Conservation (phyloP, 2,888 invertebrate genomes). For the Neria commutata region DNA sequence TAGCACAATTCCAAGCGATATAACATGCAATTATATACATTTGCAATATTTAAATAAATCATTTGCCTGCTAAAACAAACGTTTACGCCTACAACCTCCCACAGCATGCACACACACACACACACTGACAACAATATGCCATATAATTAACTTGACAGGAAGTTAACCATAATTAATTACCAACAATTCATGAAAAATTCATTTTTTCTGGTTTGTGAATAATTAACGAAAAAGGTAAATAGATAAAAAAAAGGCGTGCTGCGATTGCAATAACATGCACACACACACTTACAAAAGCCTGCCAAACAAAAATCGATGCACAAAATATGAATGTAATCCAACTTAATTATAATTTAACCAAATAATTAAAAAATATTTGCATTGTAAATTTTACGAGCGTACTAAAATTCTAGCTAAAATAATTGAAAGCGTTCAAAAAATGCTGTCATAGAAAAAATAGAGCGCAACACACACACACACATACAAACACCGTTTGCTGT, state of each 20-base stretch:
- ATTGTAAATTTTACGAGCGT: slow-evolving; percentile 5
- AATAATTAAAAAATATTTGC: slow-evolving; percentile 18
- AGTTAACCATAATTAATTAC: slow-evolving; percentile 48
- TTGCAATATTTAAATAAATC: not conserved
- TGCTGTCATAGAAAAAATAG: not conserved
- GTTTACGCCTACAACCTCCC: not conserved
- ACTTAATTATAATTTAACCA: slow-evolving; percentile 26
- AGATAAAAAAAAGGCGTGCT: no score
- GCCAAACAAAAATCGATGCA: slow-evolving; percentile 6
- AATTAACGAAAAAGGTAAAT: slow-evolving; percentile 16
- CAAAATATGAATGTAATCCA: slow-evolving; percentile 14
- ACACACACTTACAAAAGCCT: not conserved
- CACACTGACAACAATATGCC: not conserved
- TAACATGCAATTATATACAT: not conserved
- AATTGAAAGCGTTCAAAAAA: not conserved
- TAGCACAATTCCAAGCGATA: no score
- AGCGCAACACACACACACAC: not conserved
- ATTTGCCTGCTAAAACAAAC: not conserved
- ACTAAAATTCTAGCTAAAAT: not conserved
- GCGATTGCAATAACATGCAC: not conserved
- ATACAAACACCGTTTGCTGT: no score
- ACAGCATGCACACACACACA: not conserved
- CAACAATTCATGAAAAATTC: slow-evolving; percentile 28
- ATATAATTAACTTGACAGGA: slow-evolving; percentile 44
- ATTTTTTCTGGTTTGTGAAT: slow-evolving; percentile 18